A percentile compares a stretch with the other conserved stretches of the same genome.
Evolutionary conservation across 2,888 invertebrate species (phyloP).

Genomic region (Eucriotettix oculatus): DNA sequence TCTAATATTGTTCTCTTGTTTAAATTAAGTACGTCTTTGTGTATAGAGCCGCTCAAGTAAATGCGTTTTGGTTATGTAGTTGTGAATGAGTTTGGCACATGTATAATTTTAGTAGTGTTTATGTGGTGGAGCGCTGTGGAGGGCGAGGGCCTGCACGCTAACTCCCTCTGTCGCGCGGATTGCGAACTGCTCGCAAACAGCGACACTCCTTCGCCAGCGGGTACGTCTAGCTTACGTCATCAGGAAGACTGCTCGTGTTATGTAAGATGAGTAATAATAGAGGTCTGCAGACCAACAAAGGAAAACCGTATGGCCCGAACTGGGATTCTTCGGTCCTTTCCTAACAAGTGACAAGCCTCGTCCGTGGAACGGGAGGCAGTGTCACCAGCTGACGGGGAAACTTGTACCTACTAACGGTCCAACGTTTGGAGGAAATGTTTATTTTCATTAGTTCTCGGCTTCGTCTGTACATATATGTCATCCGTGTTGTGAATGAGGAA

Average conservation of each 20-base stretch:
- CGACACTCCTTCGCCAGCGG: neutral
- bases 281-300: neutral
- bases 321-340: too few species aligned
- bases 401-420: too few species aligned
- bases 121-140: neutral
- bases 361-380: too few species aligned
- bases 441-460: too few species aligned
- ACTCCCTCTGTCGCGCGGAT: constrained; percentile 1
- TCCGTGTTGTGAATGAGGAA: too few species aligned
- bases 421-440: too few species aligned
- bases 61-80: too few species aligned
- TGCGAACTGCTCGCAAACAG: neutral
- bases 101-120: too few species aligned
- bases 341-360: too few species aligned
- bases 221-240: neutral
- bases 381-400: too few species aligned
- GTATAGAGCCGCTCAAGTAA: neutral
- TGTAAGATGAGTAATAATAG: neutral
- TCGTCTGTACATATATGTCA: too few species aligned
- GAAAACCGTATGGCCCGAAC: neutral
- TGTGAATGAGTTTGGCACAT: too few species aligned
- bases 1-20: neutral
- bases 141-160: neutral
- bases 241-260: neutral
- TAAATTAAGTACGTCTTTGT: neutral